A percentile compares a stretch with the other conserved stretches of the same genome.
Evolutionary conservation across 2,797 vertebrate genomes (phyloP).

Genomic region (Pangasius larnaudii): DNA sequence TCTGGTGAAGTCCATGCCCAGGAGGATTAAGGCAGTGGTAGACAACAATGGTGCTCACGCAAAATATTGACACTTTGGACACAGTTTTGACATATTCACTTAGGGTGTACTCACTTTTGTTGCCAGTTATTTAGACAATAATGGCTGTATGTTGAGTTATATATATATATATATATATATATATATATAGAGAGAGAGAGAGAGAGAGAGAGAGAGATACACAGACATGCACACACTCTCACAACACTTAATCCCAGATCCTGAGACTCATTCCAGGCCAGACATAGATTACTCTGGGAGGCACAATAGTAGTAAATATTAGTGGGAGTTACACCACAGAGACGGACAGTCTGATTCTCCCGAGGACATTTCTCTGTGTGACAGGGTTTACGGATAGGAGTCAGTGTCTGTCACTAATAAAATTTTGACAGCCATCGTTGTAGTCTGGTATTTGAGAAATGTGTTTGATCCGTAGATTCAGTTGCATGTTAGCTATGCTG

Average conservation of each 20-base stretch:
- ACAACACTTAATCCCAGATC: conserved; percentile 32
- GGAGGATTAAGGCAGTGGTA: no score
- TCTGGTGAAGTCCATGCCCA: no score
- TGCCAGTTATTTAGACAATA: no score
- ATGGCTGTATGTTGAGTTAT: no score
- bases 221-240: conserved; percentile 37
- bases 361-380: not conserved
- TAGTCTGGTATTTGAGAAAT: conserved; percentile 50
- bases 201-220: no score
- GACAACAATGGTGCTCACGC: no score
- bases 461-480: conserved; percentile 50
- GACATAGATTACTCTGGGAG: conserved; percentile 51
- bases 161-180: no score
- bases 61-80: no score
- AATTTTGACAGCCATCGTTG: conserved; percentile 45
- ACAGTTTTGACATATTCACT: no score
- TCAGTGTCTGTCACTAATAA: conserved; percentile 37
- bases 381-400: conserved; percentile 32
- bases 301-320: conserved; percentile 25
- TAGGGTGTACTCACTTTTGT: no score
- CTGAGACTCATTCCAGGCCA: conserved; percentile 44
- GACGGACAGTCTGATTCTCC: conserved; percentile 43
- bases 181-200: no score
- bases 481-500: conserved; percentile 2
- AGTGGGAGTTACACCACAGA: conserved; percentile 42